Conservation (phyloP, 64 coral and sea anemone species). For the Catalaphyllia jardinei region DNA sequence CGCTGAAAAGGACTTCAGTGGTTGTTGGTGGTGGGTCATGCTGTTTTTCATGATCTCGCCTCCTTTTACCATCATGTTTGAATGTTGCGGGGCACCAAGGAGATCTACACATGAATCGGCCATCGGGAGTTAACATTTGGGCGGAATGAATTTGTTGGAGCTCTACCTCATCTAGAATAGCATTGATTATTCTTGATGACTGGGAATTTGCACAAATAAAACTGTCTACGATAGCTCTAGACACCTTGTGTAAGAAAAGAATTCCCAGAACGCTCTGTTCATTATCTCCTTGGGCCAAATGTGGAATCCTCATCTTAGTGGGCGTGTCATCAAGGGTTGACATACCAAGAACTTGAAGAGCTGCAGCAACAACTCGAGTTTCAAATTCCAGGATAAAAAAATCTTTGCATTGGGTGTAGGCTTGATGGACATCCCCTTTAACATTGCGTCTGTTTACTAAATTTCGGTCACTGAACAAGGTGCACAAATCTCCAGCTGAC, state of each 20-base stretch:
- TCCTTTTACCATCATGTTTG: no score
- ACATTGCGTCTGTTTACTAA: conserved; percentile 36
- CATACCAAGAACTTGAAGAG: conserved; percentile 33
- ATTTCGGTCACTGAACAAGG: conserved; percentile 5
- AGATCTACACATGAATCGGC: no score
- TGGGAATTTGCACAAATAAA: conserved; percentile 2
- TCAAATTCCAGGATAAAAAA: conserved; percentile 34
- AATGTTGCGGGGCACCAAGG: no score
- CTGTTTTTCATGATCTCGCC: no score
- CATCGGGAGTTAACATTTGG: no score
- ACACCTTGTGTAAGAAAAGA: background rate
- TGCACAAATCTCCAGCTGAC: no score
- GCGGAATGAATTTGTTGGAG: no score
- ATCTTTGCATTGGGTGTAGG: background rate
- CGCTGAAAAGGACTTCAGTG: no score
- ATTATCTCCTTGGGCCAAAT: background rate
- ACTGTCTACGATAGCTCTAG: conserved; percentile 36
- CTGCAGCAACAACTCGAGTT: conserved; percentile 37
- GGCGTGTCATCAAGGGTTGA: background rate
- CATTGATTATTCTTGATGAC: conserved; percentile 1
- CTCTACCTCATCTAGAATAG: conserved; percentile 30
- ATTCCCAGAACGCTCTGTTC: background rate
- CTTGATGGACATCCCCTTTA: background rate
- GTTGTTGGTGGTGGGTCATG: no score
- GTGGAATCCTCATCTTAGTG: background rate